Evolutionary conservation across 23 tunicate genomes (phyloP), one percentile per base, ranked within the genome.

Genomic region (Trididemnum clinides): DNA sequence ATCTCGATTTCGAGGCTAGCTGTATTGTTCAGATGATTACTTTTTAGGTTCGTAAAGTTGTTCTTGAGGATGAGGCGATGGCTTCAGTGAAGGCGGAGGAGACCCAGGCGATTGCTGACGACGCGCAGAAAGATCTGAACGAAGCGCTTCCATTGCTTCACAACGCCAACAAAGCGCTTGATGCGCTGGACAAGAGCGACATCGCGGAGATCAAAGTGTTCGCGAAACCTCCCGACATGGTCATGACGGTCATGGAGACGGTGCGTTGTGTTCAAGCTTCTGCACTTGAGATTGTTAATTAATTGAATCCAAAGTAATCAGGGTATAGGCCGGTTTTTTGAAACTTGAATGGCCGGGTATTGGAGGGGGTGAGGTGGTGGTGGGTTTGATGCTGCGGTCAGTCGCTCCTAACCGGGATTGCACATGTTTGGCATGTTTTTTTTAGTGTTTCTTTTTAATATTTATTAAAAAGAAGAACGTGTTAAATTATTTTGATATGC

Each of bases 181-280:
- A 93, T 58, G 86, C 98, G 26, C 80, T 93, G 33, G 98, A 93
- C 62, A 93, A 93, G 72, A 77, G 88, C 35, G 98, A 93, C 71
- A 93, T 93, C 81, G 81, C 98, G 50, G 98, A 93, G 70, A 76
- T 93, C 22, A 88, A 88, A 93, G 93, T 85, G 27, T 93, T 93
- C 64, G 93, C 90, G 1, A 93, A 88, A 72, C 98, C 98, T 63
- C 98, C 98, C 7, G 98, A 93, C 28, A 32, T 86, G 31, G 98
- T 93, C 72, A 95, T 91, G 84, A 91, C 91, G 34, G 98, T 93
- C 74, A 84, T 93, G 93, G 98, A 93, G 75, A 83, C 97, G 76
- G 97, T 92, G 29, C 10, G 15, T n/a, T n/a, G n/a, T n/a, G n/a
- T n/a, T n/a, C n/a, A n/a, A n/a, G n/a, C 15, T 10, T 15, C 10